A percentile compares a stretch with the other conserved stretches of the same genome.
Conservation (phyloP, 2,888 invertebrate species). For the Nudaria mundana region DNA sequence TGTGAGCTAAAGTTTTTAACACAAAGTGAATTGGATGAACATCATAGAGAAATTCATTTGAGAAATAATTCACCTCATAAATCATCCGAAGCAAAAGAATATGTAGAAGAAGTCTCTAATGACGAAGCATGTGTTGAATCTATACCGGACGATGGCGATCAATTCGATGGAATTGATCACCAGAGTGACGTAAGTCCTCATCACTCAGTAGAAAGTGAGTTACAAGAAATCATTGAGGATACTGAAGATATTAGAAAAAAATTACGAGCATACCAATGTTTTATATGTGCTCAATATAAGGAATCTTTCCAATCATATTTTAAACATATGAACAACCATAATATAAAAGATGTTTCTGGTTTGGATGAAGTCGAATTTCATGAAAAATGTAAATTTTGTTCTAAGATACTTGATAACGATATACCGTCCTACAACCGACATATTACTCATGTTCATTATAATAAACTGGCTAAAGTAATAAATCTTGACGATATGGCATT, state of each 20-base stretch:
- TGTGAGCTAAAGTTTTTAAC: neutral
- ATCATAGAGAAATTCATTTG: conserved; percentile 2
- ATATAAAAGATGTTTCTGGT: conserved; percentile 19
- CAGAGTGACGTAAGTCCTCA: neutral
- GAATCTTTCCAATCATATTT: conserved; percentile 20
- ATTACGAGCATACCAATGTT: conserved; percentile 30
- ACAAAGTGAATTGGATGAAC: conserved; percentile 5
- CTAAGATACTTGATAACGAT: conserved; percentile 18
- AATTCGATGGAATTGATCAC: neutral
- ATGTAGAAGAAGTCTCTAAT: too few species aligned
- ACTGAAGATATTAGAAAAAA: neutral
- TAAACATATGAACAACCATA: conserved; percentile 40
- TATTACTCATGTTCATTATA: conserved; percentile 23
- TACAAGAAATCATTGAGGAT: neutral
- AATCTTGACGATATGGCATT: conserved; percentile 18
- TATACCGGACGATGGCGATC: neutral
- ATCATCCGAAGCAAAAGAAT: too few species aligned
- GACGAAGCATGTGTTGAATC: neutral
- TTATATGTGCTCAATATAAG: conserved; percentile 41
- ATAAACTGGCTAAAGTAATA: conserved; percentile 1
- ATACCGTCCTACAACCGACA: conserved; percentile 31
- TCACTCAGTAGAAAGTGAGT: neutral
- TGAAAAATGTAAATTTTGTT: conserved; percentile 44
- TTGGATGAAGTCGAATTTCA: conserved; percentile 35
- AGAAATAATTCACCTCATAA: neutral